Percentiles rank a stretch among this genome's conserved stretches.
phyloP scores from a whole-genome alignment of 2,888 invertebrate genomes.

The Hydrotaea cyrtoneurina region DNA sequence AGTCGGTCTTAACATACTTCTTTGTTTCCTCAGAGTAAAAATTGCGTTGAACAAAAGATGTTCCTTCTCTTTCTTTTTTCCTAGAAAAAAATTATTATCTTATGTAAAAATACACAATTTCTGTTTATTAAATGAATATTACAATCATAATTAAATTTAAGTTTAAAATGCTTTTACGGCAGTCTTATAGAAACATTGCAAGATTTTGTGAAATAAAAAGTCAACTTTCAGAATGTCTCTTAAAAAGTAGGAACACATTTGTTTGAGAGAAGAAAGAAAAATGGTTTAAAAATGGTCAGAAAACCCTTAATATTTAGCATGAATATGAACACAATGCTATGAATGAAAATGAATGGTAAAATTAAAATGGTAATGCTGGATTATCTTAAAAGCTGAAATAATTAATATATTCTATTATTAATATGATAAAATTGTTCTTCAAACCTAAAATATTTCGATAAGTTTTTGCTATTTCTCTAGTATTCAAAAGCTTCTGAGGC shows the following conservation, averaged over 20 bases:
- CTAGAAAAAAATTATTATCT: too few species aligned
- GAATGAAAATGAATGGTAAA: background rate
- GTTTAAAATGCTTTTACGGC: slow-evolving; percentile 31
- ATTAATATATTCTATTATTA: background rate
- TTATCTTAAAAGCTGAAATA: background rate
- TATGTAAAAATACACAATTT: slow-evolving; percentile 33
- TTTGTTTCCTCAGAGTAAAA: too few species aligned
- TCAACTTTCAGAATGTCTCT: background rate
- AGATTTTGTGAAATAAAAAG: slow-evolving; percentile 1
- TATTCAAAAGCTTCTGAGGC: slow-evolving; percentile 21
- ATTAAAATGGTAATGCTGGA: background rate
- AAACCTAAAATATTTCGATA: background rate
- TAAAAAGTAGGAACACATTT: background rate
- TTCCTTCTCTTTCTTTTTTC: too few species aligned
- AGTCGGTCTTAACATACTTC: too few species aligned
- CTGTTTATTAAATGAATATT: slow-evolving; percentile 25
- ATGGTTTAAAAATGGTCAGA: background rate
- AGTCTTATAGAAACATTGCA: slow-evolving; percentile 49
- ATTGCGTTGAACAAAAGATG: too few species aligned
- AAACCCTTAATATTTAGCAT: background rate
- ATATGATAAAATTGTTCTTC: background rate
- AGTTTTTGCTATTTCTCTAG: background rate
- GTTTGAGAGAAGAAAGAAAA: background rate
- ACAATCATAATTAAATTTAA: slow-evolving; percentile 39
- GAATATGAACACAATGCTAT: background rate